These are phyloP conservation scores for Platygyra sinensis DNA, from an alignment of 64 coral and sea anemone species.

Conservation along the genomic window DNA sequence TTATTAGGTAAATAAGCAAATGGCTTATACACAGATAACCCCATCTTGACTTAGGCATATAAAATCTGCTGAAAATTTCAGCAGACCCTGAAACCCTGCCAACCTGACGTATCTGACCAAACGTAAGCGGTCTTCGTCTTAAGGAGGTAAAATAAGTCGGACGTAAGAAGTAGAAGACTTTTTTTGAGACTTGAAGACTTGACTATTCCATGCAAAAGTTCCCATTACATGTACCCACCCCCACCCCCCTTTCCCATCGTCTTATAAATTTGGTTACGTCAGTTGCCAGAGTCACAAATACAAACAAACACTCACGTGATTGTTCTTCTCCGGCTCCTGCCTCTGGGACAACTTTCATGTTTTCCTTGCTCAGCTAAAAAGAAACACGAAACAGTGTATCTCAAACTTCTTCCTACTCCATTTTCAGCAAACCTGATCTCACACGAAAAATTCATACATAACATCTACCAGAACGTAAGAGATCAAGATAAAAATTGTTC, in stretches of 20 bases:
- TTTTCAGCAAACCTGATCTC: not conserved
- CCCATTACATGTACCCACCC: not conserved
- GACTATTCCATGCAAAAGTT: not conserved
- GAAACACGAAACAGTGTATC: not conserved
- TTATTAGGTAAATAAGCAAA: not conserved
- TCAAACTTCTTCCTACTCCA: not conserved
- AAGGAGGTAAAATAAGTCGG: too few species aligned
- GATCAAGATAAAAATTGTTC: not conserved
- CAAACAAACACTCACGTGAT: constrained; percentile 44
- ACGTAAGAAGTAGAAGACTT: too few species aligned
- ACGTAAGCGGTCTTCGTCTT: too few species aligned
- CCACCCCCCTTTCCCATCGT: not conserved
- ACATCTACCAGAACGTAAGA: too few species aligned
- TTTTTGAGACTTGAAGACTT: too few species aligned
- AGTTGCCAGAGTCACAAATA: not conserved
- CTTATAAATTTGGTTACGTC: not conserved
- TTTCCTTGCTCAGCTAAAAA: constrained; percentile 63
- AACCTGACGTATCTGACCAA: too few species aligned
- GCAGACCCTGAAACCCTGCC: not conserved
- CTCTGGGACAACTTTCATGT: constrained; percentile 19
- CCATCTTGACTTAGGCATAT: not conserved
- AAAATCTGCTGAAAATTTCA: not conserved
- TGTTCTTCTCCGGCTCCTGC: constrained; percentile 42
- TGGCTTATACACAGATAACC: not conserved
- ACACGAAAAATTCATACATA: too few species aligned